phyloP scores from a whole-genome alignment of 2,888 invertebrate species.

The Dryadula phaetusa region DNA sequence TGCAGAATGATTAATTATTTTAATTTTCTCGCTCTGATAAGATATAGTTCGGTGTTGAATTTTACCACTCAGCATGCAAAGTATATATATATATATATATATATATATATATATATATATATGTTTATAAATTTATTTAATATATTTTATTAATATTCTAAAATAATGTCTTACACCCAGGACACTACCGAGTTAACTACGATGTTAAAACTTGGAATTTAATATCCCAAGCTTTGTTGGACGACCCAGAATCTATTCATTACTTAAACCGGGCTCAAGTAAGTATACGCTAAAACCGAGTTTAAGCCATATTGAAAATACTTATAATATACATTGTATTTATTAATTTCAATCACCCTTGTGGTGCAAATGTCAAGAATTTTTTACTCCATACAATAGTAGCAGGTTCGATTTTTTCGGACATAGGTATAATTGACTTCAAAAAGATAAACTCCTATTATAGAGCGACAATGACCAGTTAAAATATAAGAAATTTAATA shows the following conservation, averaged over 20 bases:
- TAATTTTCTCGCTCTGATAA: no score
- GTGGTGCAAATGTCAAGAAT: not conserved
- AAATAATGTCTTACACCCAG: conserved; percentile 52
- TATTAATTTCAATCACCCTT: not conserved
- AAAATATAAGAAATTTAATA: no score
- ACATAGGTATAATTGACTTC: no score
- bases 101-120: no score
- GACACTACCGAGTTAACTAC: conserved; percentile 88
- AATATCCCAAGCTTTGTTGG: conserved; percentile 68
- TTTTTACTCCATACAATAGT: no score
- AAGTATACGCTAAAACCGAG: conserved; percentile 40
- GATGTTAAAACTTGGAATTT: conserved; percentile 83
- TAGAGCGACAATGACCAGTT: no score
- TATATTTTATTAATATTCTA: conserved; percentile 5
- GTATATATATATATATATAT: no score
- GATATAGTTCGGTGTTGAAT: no score
- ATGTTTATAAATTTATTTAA: conserved; percentile 2
- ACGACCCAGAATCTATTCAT: conserved; percentile 79
- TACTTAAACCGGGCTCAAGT: conserved; percentile 90
- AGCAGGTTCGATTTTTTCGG: no score
- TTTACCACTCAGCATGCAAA: no score
- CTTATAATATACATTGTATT: conserved; percentile 18
- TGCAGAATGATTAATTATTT: no score
- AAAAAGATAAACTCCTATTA: no score
- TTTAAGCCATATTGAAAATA: conserved; percentile 12